Evolutionary conservation across 2,113 vertebrate genomes (phyloP).

Genomic region (Corythornis vintsioides): DNA sequence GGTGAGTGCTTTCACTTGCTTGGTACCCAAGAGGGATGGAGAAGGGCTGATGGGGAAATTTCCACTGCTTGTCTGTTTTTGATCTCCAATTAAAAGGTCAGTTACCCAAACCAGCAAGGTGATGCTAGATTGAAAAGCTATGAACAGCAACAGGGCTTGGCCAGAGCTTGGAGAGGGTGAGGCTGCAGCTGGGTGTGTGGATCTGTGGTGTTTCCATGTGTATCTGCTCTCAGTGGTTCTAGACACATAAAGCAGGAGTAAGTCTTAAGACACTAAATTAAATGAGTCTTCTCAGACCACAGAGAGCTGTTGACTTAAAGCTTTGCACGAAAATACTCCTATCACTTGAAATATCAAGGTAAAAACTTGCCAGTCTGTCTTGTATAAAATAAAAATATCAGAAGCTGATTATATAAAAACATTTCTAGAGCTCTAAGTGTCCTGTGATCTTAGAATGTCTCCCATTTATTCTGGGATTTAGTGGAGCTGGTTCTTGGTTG

Average conservation of each 20-base stretch:
- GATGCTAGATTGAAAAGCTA: neutral
- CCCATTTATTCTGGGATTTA: neutral
- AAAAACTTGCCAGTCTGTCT: neutral
- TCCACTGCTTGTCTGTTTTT: neutral
- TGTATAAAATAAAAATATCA: neutral
- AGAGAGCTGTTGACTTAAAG: neutral
- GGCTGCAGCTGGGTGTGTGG: neutral
- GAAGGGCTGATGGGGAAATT: neutral
- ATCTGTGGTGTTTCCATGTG: neutral
- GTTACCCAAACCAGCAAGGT: neutral
- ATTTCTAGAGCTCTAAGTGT: neutral
- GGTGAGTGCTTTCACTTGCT: slow-evolving; percentile 64
- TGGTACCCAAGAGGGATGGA: rapidly evolving
- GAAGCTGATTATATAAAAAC: neutral
- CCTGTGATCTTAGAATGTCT: neutral
- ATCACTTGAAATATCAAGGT: neutral
- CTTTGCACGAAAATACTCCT: neutral
- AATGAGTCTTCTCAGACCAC: neutral
- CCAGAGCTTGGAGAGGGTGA: neutral
- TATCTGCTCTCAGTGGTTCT: neutral
- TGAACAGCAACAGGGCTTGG: neutral
- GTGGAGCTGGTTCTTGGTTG: neutral
- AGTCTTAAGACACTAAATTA: neutral
- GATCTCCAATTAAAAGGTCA: neutral
- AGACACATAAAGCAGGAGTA: neutral